Evolutionary conservation across 2,888 invertebrate genomes (phyloP), one percentile per base, ranked within the genome.

Genomic region (Vesta saturnalis): DNA sequence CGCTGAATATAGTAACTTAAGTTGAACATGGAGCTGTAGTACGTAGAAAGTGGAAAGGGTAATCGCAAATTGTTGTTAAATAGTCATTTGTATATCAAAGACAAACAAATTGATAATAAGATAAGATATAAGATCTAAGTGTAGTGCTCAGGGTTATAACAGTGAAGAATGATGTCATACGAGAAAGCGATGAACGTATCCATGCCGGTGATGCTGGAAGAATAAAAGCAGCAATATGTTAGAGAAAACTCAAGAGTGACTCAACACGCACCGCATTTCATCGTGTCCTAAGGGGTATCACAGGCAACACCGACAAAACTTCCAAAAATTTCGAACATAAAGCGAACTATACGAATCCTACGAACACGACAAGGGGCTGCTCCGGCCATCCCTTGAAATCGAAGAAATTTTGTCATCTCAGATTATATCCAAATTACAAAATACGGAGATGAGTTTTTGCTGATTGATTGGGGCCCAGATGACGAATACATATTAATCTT

Each of bases 371-470:
- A 49, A 8, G 16, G 16, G 8, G 49, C 49, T 49, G 43, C 18
- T 49, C 18, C 49, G 49, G 10, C 16, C 1, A 49, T 49, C 15
- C n/a, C n/a, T 49, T 14, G 18, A 16, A 12, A 49, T 49, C 10
- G 49, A 15, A 49, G 15, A n/a, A n/a, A n/a, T n/a, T n/a, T n/a
- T n/a, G n/a, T n/a, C n/a, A n/a, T n/a, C n/a, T n/a, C n/a, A n/a
- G 30, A 30, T 30, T 6, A 30, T 30, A 8, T 46, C 46, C 46
- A 14, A 46, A 46, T 30, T 30, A 30, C 30, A 10, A 10, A 30
- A 30, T 6, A 30, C 10, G 55, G 21, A 55, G n/a, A 30, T 30
- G 35, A 56, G 22, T n/a, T 56, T 35, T 62, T 62, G 14, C n/a
- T 61, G 23, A 54, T 16, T 19, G 54, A 54, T 16, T 54, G 54